These are phyloP conservation scores for Chydorus sphaericus DNA, from an alignment of 2,888 invertebrate genomes.

Conservation along the genomic window DNA sequence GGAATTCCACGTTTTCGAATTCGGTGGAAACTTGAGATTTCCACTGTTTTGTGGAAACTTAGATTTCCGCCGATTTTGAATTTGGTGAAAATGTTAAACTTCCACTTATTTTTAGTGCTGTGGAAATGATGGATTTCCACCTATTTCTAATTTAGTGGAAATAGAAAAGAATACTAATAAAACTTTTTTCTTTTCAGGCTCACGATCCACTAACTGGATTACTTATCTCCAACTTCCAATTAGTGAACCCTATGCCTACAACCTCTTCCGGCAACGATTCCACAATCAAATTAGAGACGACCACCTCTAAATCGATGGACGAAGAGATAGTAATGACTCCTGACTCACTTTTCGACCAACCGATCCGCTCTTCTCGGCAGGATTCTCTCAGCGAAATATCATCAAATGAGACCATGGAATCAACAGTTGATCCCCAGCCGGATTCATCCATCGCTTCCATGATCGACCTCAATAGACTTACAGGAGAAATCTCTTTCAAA, in stretches of 20 bases:
- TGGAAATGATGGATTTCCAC: no score
- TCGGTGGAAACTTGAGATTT: no score
- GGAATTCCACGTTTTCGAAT: no score
- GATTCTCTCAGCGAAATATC: no score
- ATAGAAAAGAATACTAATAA: neutral
- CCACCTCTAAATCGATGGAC: slow-evolving; percentile 22
- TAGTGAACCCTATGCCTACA: neutral
- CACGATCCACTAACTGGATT: slow-evolving; percentile 52
- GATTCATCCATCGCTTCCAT: slow-evolving; percentile 17
- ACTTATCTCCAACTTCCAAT: slow-evolving; percentile 38
- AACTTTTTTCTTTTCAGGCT: slow-evolving; percentile 35
- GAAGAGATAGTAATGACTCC: slow-evolving; percentile 22
- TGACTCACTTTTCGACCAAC: no score
- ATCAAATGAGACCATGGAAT: slow-evolving; percentile 16
- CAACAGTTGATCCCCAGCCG: neutral
- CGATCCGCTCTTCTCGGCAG: no score
- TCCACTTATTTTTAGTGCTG: neutral
- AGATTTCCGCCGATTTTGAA: no score
- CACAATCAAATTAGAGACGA: slow-evolving; percentile 20
- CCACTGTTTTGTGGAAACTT: no score
- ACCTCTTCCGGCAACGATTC: neutral
- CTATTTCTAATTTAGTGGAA: no score
- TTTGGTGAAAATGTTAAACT: neutral
- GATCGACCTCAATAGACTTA: slow-evolving; percentile 33
- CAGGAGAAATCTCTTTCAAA: slow-evolving; percentile 55